Base-by-base conservation (phyloP, 2,888 invertebrate species). In the Cryptus armator region DNA sequence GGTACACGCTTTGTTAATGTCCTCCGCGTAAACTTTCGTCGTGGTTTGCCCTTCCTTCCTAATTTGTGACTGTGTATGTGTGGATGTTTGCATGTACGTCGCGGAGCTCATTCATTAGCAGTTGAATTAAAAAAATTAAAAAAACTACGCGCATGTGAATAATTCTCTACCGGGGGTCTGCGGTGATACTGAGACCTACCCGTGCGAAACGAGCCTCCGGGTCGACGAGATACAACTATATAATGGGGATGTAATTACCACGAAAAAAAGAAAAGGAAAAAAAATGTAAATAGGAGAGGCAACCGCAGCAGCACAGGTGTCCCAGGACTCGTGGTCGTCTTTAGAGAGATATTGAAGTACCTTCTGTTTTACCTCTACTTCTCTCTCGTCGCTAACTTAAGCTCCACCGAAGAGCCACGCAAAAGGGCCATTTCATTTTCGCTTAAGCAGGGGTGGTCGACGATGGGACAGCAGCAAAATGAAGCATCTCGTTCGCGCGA, bases 1-100 rank as follows among this genome's bases (percentile, higher is more conserved):
- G 70, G 46, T 24, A 3, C 29, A 6, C n/a, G 68, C 81, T 76
- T 76, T 76, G 85, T 79, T 79, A 82, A 85, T 85, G 82, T 79
- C 59, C 81, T 74, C 53, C 29, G 43, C 59, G 76, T 79, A 71
- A 79, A 62, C 79, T 75, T 37, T 75, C 56, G 62, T 59, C 62
- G 12, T 70, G 51, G 64, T 6, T 37, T 24, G 24, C 16, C 70
- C 43, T 64, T 64, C 51, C 37, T 72, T 71, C 46, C 75, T 72
- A 70, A 76, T 82, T 85, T 24, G 66, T 82, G 10, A 12, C n/a
- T 2, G 51, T 68, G 48, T 68, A 12, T 29, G 24, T 32, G 48
- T 44, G 53, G 14, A 59, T 78, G 75, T 66, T 19, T 48, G 37
- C n/a, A 68, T 56, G 68, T 48, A 75, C 64, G 75, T 72, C 10